Evolutionary conservation across 92 coral and sea anemone genomes (phyloP).

Genomic region (Diadumene lineata): DNA sequence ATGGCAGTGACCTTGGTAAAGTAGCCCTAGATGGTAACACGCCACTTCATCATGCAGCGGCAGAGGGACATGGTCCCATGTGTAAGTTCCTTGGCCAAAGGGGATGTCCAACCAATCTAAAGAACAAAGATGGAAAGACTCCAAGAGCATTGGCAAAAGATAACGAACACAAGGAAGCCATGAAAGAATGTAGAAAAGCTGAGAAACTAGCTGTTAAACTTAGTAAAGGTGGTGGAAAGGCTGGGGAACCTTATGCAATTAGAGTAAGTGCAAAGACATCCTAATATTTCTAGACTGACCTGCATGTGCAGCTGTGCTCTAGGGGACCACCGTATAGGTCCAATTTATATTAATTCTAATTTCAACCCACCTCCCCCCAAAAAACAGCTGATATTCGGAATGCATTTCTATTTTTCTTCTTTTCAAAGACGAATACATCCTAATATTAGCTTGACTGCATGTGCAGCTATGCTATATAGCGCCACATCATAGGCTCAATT

Average conservation of each 20-base stretch:
- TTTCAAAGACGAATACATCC: too few relatives aligned
- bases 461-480: too few relatives aligned
- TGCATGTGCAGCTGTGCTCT: too few relatives aligned
- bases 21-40: constrained; percentile 88
- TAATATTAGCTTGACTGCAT: too few relatives aligned
- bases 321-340: too few relatives aligned
- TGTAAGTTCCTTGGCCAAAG: constrained; percentile 93
- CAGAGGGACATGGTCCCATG: constrained; percentile 85
- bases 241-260: constrained; percentile 85
- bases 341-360: too few relatives aligned
- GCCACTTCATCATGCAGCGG: constrained; percentile 80
- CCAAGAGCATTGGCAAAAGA: constrained; percentile 95
- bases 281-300: too few relatives aligned
- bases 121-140: constrained; percentile 93
- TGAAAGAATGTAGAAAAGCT: constrained; percentile 95
- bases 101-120: constrained; percentile 87
- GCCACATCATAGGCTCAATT: too few relatives aligned
- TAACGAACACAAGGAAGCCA: constrained; percentile 93
- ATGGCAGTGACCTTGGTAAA: constrained; percentile 95
- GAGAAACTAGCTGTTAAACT: constrained; percentile 84
- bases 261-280: constrained; percentile 74
- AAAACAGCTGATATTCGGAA: too few relatives aligned
- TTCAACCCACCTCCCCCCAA: too few relatives aligned
- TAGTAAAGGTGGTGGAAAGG: constrained; percentile 86
- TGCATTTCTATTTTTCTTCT: too few relatives aligned